phyloP scores from a whole-genome alignment of 2,113 vertebrate species.

The Euleptes europaea region DNA sequence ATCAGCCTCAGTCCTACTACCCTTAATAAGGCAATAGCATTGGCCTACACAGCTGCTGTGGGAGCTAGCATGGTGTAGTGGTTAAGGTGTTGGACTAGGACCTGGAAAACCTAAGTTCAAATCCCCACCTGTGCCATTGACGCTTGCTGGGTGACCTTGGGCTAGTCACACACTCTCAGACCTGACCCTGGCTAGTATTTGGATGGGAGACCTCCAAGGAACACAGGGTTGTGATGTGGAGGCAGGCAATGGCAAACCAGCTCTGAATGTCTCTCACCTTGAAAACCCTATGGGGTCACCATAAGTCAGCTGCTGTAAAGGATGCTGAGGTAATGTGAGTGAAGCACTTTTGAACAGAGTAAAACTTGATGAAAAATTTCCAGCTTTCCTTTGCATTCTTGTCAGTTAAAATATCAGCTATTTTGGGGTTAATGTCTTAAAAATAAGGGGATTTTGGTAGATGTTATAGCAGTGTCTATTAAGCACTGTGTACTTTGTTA shows the following conservation, averaged over 20 bases:
- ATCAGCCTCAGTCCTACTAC: not conserved
- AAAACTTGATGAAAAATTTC: not conserved
- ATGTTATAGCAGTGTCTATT: not conserved
- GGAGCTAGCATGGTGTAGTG: too few species aligned
- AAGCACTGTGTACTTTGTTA: not conserved
- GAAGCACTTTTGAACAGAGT: not conserved
- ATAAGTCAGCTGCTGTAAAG: not conserved
- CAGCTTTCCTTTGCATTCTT: not conserved
- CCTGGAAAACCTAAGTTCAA: too few species aligned
- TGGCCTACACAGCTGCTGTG: not conserved
- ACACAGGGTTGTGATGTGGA: too few species aligned
- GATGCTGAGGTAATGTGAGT: not conserved
- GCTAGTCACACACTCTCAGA: too few species aligned
- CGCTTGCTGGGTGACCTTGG: too few species aligned
- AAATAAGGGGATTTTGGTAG: not conserved
- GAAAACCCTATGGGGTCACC: too few species aligned
- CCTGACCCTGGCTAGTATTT: too few species aligned
- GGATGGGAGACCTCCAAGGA: too few species aligned
- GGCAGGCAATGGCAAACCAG: too few species aligned
- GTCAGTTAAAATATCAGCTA: not conserved
- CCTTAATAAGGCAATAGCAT: not conserved
- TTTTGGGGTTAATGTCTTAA: not conserved
- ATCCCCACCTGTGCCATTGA: too few species aligned
- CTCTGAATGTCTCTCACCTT: too few species aligned
- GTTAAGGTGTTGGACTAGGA: too few species aligned